A percentile compares a stretch with the other conserved stretches of the same genome.
Evolutionary conservation across 2,888 invertebrate species (phyloP).

Genomic region (Nomada hirtipes): DNA sequence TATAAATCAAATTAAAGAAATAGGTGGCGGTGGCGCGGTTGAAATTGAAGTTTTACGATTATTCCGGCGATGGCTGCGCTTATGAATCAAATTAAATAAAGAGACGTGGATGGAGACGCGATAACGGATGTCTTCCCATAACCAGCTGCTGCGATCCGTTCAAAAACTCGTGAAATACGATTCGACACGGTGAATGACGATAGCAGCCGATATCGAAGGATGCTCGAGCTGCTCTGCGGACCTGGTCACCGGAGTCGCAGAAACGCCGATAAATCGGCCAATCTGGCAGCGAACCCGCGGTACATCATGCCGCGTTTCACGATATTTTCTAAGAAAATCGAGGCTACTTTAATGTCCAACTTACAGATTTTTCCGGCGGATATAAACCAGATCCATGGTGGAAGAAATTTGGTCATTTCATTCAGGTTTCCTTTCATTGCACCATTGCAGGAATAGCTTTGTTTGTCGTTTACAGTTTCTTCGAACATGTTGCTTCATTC

Average conservation of each 20-base stretch:
- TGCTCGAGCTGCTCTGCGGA: conserved; percentile 14
- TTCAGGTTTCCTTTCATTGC: too few relatives aligned
- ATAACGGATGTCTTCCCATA: conserved; percentile 41
- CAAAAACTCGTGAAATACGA: conserved; percentile 61
- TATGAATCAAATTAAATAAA: conserved; percentile 60
- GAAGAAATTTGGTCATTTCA: too few relatives aligned
- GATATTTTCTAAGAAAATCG: conserved; percentile 65
- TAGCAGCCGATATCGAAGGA: conserved; percentile 42
- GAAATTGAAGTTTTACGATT: not conserved
- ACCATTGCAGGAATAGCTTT: too few relatives aligned
- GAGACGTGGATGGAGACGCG: conserved; percentile 35
- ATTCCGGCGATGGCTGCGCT: not conserved
- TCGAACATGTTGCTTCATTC: too few relatives aligned
- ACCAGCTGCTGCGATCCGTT: conserved; percentile 22
- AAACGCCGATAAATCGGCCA: conserved; percentile 54
- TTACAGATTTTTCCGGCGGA: conserved; percentile 1
- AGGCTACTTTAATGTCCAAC: conserved; percentile 40
- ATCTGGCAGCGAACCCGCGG: conserved; percentile 46
- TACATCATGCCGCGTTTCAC: conserved; percentile 36
- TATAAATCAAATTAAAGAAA: conserved; percentile 29
- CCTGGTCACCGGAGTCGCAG: conserved; percentile 32
- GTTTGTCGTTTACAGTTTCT: too few relatives aligned
- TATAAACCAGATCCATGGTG: too few relatives aligned
- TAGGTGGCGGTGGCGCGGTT: not conserved
- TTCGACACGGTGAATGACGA: conserved; percentile 51